Evolutionary conservation across 2,888 invertebrate genomes (phyloP), one percentile per base, ranked within the genome.

Genomic region (Phyllotreta striolata): DNA sequence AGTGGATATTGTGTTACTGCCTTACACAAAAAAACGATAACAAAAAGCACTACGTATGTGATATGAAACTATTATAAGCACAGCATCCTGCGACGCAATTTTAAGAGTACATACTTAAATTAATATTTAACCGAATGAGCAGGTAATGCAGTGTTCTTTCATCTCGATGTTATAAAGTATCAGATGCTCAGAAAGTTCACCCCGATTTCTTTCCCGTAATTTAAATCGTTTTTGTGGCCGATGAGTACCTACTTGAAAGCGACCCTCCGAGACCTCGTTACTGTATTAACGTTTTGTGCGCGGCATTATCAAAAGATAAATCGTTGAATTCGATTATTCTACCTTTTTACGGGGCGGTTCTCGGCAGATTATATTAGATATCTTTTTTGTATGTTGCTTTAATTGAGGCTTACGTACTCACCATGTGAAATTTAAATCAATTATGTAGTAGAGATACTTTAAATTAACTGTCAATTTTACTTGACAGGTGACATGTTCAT

Each of bases 191-290:
- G 43, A 57, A 56, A 46, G 55, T 7, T 47, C 51, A 61, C 63
- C 66, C 66, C 38, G 43, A 61, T 63, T 54, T 55, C 37, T 46
- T 59, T 66, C 54, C 63, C 55, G 63, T 57, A 62, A 62, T 66
- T 64, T 51, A 59, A 66, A 66, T 64, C 58, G 55, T 63, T 66
- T 59, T 62, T 59, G 51, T 58, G 62, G 66, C 59, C 52, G 24
- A 62, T 55, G 59, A 54, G 62, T 62, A 1, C 24, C 24, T 24
- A 65, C 65, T 65, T 49, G 62, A 65, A 44, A 49, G 49, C n/a
- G 39, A 56, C 62, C 66, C 62, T 55, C 55, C 37, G 12, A 40
- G 24, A 41, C 39, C 52, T 63, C 41, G 44, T 12, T 55, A 63
- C 60, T 61, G 64, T 62, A 40, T 59, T 10, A 39, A 58, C 9